These are phyloP conservation scores for Caenorhabditis sp. DNA, from an alignment of 2,888 invertebrate genomes.

Conservation along the genomic window DNA sequence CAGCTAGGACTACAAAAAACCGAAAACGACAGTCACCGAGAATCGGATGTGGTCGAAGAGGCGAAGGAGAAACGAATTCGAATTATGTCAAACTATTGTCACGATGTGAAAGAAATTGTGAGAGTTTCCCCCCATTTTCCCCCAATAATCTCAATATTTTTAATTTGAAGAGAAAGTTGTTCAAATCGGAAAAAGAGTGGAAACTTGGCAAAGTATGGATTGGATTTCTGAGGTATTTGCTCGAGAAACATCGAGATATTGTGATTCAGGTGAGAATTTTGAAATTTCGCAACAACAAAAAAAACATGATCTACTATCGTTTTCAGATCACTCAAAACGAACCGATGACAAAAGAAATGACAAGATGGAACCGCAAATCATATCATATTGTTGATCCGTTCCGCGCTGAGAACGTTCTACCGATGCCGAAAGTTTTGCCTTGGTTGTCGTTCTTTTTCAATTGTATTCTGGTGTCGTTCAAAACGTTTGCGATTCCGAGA, in stretches of 20 bases:
- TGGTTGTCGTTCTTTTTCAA: conserved; percentile 46
- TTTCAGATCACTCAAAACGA: conserved; percentile 30
- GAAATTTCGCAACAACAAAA: no score
- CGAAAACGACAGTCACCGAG: background rate
- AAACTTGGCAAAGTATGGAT: conserved; percentile 22
- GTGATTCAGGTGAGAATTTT: no score
- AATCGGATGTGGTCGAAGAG: conserved; percentile 7
- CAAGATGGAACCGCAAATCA: conserved; percentile 35
- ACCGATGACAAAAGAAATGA: conserved; percentile 15
- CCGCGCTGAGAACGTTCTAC: conserved; percentile 38
- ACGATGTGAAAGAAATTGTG: conserved; percentile 17
- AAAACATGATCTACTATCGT: no score
- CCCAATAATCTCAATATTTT: background rate
- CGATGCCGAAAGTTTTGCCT: conserved; percentile 39
- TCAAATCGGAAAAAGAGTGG: conserved; percentile 18
- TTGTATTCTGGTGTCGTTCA: conserved; percentile 38
- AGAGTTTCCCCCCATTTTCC: background rate
- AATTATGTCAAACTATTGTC: conserved; percentile 13
- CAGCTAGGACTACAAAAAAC: background rate
- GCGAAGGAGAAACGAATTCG: conserved; percentile 17
- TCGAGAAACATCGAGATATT: no score
- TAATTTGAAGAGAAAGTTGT: conserved; percentile 5
- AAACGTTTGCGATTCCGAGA: conserved; percentile 35
- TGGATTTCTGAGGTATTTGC: no score
- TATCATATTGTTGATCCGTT: conserved; percentile 41